A percentile compares a stretch with the other conserved stretches of the same genome.
Evolutionary conservation across 1,140 invertebrate genomes (phyloP).

Genomic region (Tetramorium alpestre): DNA sequence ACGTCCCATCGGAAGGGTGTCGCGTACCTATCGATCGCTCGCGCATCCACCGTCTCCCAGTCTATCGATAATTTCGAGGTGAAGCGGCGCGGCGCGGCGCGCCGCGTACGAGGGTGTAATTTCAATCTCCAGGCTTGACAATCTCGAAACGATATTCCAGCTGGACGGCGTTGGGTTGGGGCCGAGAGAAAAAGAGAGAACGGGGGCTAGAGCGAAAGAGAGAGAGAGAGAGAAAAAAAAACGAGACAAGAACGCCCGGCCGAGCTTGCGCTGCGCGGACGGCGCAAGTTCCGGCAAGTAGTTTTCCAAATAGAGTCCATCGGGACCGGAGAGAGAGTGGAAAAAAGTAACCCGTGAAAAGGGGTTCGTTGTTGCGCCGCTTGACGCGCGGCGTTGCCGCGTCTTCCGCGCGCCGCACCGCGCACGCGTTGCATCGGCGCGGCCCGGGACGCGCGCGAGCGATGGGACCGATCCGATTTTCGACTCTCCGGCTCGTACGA

Average conservation of each 20-base stretch:
- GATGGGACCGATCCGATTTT: constrained; percentile 58
- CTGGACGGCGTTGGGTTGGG: neutral
- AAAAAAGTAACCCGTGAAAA: constrained; percentile 75
- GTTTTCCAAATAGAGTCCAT: constrained; percentile 70
- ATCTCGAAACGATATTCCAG: constrained; percentile 56
- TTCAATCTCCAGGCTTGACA: constrained; percentile 56
- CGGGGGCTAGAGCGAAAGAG: neutral
- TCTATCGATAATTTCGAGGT: constrained; percentile 53
- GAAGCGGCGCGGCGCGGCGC: constrained; percentile 44
- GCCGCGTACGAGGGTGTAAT: constrained; percentile 49
- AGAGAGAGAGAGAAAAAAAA: too few species aligned
- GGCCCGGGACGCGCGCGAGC: constrained; percentile 37
- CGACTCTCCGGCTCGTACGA: neutral
- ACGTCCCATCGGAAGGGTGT: constrained; percentile 46
- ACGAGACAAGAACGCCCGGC: constrained; percentile 15
- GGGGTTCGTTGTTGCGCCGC: constrained; percentile 68
- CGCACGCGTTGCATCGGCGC: constrained; percentile 22
- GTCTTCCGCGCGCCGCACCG: constrained; percentile 6
- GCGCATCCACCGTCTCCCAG: neutral
- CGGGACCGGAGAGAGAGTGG: constrained; percentile 54
- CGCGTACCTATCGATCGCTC: constrained; percentile 45
- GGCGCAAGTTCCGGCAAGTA: constrained; percentile 60
- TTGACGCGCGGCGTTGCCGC: constrained; percentile 67
- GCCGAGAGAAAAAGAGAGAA: neutral
- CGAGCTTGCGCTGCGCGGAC: constrained; percentile 42